Percentiles rank a stretch among this genome's conserved stretches.
Evolutionary conservation across 2,113 vertebrate genomes (phyloP).

Genomic region (Podilymbus podiceps): DNA sequence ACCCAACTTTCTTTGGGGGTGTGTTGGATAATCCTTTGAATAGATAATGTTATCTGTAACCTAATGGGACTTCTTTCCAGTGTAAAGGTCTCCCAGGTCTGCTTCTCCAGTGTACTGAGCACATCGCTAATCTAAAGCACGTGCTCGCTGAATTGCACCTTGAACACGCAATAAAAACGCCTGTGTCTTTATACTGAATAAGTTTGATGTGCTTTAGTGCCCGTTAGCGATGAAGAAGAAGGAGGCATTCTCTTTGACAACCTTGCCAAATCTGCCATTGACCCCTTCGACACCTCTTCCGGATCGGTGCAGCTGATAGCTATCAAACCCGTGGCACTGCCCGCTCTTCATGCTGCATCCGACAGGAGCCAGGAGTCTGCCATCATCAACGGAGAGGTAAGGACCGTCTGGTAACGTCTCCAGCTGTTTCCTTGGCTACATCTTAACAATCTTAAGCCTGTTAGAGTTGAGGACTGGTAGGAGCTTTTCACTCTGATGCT

Average conservation of each 20-base stretch:
- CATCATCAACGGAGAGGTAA: conserved; percentile 92
- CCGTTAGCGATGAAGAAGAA: conserved; percentile 77
- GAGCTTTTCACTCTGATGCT: background rate
- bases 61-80: background rate
- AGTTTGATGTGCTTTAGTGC: conserved; percentile 67
- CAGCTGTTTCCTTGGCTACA: background rate
- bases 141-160: background rate
- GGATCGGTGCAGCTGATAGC: conserved; percentile 95
- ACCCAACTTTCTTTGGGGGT: background rate
- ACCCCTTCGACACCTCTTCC: conserved; percentile 92
- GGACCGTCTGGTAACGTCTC: background rate
- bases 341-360: conserved; percentile 80
- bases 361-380: conserved; percentile 90
- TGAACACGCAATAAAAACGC: background rate
- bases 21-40: background rate
- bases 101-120: background rate
- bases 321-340: conserved; percentile 85
- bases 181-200: conserved; percentile 21
- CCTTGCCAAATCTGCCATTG: conserved; percentile 71
- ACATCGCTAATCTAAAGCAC: background rate
- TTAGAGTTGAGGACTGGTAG: background rate
- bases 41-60: background rate
- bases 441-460: background rate
- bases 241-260: conserved; percentile 78
- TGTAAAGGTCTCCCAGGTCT: background rate